Evolutionary conservation across 2,113 vertebrate species (phyloP).

Genomic region (Equus quagga): DNA sequence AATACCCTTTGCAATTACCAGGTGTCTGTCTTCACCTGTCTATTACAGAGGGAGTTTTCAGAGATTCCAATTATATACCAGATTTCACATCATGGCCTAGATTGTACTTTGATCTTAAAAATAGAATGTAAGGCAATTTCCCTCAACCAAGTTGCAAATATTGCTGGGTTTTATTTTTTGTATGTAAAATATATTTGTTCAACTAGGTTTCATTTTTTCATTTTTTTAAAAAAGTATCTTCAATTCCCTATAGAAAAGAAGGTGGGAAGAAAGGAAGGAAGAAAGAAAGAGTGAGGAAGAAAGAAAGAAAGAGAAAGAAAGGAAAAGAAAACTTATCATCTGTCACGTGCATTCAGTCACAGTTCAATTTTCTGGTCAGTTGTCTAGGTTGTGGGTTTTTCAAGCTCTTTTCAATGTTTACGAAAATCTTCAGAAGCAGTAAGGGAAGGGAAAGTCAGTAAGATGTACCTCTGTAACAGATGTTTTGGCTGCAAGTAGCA

Average conservation of each 20-base stretch:
- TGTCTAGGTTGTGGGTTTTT: background rate
- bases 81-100: conserved; percentile 48
- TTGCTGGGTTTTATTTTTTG: background rate
- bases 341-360: background rate
- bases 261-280: background rate
- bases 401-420: background rate
- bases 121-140: conserved; percentile 65
- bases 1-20: conserved; percentile 71
- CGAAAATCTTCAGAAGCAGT: background rate
- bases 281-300: background rate
- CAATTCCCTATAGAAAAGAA: background rate
- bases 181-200: background rate
- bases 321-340: background rate
- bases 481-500: conserved; percentile 19
- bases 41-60: conserved; percentile 50
- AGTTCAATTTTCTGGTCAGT: background rate
- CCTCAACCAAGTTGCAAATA: conserved; percentile 36
- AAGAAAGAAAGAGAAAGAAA: background rate
- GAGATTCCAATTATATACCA: conserved; percentile 62
- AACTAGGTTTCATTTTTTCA: background rate
- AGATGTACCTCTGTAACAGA: background rate
- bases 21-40: conserved; percentile 64
- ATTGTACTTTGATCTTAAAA: conserved; percentile 65
- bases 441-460: background rate
- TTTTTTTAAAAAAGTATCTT: background rate